Evolutionary conservation across 2,888 invertebrate species (phyloP), one percentile per base, ranked within the genome.

Genomic region (Ormia ochracea): DNA sequence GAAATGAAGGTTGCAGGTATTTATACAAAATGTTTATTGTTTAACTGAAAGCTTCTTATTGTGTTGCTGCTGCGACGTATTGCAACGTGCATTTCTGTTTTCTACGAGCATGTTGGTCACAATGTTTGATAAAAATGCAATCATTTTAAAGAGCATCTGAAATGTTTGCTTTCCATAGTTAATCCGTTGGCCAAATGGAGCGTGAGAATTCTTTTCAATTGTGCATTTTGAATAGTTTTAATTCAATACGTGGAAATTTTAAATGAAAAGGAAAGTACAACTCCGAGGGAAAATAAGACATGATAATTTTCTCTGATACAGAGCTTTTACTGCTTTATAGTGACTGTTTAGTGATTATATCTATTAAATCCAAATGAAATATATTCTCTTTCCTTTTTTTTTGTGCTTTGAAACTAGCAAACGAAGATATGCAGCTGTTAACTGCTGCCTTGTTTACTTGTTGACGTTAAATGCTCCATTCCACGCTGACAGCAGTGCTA

Each of bases 21-120:
- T 74, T 74, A 78, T 78, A 78, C 78, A 58, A 78, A 78, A 78
- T 74, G 63, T 68, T 78, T 73, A 73, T 68, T 63, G 38, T 58
- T 66, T 59, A 58, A 50, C 50, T 41, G 31, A 28, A 36, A 58
- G 17, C 56, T 50, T 41, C 48, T 66, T 66, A 58, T 58, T 66
- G 41, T 74, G 17, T 43, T 28, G 23, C 10, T 69, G 58, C 33
- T 63, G 45, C 7, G 59, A 12, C 4, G n/a, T 50, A 3, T 12
- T 14, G 10, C 12, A 69, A 48, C 36, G 56, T 48, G 19, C 36
- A 45, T 31, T 31, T 56, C 10, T 43, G 23, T 68, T 56, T 33
- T 23, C 31, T 54, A 65, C 41, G 6, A 56, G 48, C 21, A 52
- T 61, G 12, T 59, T 52, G 50, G 48, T 4, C 54, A 52, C 14